phyloP scores from a whole-genome alignment of 2,888 invertebrate genomes.

The Busseola fusca region DNA sequence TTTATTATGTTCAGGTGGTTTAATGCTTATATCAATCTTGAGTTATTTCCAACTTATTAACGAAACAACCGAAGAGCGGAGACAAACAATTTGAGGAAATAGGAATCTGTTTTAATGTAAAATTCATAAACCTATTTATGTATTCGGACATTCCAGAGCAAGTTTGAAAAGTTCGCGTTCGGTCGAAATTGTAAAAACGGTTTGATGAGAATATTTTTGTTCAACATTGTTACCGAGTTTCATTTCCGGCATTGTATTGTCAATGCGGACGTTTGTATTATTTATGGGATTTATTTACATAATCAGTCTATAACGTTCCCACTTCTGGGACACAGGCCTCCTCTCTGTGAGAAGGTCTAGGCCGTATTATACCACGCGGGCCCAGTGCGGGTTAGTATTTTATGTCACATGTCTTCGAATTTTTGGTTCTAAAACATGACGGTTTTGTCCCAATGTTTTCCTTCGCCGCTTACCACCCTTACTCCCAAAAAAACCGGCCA shows the following conservation, averaged over 20 bases:
- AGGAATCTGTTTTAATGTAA: constrained; percentile 36
- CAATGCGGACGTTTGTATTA: constrained; percentile 17
- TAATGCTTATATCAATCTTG: constrained; percentile 1
- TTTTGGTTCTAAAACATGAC: no score
- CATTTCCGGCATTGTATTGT: constrained; percentile 1
- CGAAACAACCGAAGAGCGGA: constrained; percentile 14
- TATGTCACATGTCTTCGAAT: background rate
- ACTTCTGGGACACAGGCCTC: background rate
- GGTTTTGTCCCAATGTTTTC: no score
- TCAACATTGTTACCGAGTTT: constrained; percentile 5
- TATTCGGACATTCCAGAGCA: constrained; percentile 25
- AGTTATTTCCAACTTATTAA: constrained; percentile 15
- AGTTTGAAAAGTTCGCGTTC: constrained; percentile 17
- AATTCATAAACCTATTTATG: constrained; percentile 35
- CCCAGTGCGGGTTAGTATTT: background rate
- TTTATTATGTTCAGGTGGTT: background rate
- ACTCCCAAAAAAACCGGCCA: no score
- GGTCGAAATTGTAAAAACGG: constrained; percentile 41
- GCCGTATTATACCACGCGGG: background rate
- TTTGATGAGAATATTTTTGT: constrained; percentile 30
- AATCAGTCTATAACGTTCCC: background rate
- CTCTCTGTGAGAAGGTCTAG: background rate
- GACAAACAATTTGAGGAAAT: constrained; percentile 32
- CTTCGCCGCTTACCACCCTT: background rate
- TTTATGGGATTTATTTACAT: constrained; percentile 22